Evolutionary conservation across 2,113 vertebrate genomes (phyloP).

Genomic region (Coreoperca whiteheadi): DNA sequence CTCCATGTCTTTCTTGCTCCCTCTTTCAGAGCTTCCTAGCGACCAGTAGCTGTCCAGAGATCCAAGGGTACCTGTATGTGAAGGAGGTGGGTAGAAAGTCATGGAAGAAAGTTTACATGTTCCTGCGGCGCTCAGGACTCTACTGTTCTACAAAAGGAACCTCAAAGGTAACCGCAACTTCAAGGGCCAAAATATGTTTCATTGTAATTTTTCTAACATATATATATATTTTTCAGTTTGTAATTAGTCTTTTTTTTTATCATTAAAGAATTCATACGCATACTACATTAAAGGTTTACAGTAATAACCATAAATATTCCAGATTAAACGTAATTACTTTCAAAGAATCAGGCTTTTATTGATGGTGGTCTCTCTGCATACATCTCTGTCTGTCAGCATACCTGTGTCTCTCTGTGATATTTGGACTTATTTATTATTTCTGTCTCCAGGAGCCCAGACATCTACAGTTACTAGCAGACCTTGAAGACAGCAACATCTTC

Average conservation of each 20-base stretch:
- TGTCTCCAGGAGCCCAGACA: constrained; percentile 93
- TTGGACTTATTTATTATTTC: constrained; percentile 65
- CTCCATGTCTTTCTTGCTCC: neutral
- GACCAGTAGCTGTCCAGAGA: constrained; percentile 95
- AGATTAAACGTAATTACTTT: constrained; percentile 33
- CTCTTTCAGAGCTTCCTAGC: constrained; percentile 92
- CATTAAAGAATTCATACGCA: neutral
- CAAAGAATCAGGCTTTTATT: constrained; percentile 24
- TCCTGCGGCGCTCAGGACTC: constrained; percentile 94
- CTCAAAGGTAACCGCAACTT: constrained; percentile 88
- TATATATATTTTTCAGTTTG: neutral
- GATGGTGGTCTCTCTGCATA: constrained; percentile 10
- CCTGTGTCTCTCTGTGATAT: constrained; percentile 47
- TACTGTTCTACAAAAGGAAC: constrained; percentile 98
- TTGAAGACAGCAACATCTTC: constrained; percentile 95
- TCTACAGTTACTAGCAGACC: constrained; percentile 93
- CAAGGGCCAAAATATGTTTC: neutral
- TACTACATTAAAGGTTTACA: neutral
- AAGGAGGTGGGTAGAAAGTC: constrained; percentile 96
- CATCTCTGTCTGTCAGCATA: constrained; percentile 10
- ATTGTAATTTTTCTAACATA: neutral
- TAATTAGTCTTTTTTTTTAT: constrained; percentile 11
- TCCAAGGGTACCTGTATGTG: constrained; percentile 95
- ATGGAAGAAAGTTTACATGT: constrained; percentile 96
- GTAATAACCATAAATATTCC: neutral